These are phyloP conservation scores for Magallana nippona DNA, from an alignment of 2,888 invertebrate genomes.

Conservation along the genomic window DNA sequence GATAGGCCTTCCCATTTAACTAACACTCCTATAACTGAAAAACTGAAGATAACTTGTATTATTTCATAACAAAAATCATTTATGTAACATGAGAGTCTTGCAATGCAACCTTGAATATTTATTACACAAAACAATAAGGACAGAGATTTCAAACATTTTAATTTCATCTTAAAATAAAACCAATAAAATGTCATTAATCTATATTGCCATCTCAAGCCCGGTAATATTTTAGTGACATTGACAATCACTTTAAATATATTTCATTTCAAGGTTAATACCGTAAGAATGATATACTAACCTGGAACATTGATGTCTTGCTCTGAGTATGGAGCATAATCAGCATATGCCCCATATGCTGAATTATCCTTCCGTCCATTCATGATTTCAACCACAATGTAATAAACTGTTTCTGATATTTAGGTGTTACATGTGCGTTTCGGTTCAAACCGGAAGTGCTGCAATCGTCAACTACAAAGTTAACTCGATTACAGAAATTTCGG, in stretches of 20 bases:
- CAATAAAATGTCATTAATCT: too few relatives aligned
- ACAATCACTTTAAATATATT: not conserved
- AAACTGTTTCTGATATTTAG: not conserved
- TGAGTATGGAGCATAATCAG: constrained; percentile 11
- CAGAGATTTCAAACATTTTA: too few relatives aligned
- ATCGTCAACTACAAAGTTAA: not conserved
- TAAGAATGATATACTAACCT: not conserved
- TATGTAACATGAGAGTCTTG: too few relatives aligned
- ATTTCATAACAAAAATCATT: too few relatives aligned
- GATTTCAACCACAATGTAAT: not conserved
- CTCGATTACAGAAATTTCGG: not conserved
- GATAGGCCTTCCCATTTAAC: too few relatives aligned
- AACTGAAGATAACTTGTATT: too few relatives aligned
- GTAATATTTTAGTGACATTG: not conserved
- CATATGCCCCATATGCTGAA: constrained; percentile 21
- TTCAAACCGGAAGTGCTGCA: constrained; percentile 23
- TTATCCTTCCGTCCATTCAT: constrained; percentile 22
- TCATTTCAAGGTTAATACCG: not conserved
- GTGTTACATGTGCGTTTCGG: constrained; percentile 8
- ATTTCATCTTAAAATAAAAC: too few relatives aligned
- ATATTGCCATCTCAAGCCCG: too few relatives aligned
- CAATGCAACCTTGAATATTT: too few relatives aligned
- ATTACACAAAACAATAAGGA: too few relatives aligned
- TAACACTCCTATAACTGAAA: too few relatives aligned
- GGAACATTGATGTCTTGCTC: constrained; percentile 24